Evolutionary conservation across 2,888 invertebrate genomes (phyloP).

Genomic region (Trichogramma evanescens): DNA sequence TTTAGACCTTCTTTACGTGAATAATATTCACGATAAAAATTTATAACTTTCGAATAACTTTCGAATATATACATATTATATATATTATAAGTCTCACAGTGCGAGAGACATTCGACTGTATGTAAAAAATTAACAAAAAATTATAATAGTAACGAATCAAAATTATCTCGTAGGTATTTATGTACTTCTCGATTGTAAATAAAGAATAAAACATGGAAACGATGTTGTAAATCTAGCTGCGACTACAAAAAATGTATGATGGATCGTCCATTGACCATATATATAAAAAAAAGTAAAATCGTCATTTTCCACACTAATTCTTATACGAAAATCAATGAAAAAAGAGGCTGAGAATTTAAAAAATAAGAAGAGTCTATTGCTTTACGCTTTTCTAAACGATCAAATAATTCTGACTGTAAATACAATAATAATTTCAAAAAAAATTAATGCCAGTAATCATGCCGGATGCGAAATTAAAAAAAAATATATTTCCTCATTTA

Average conservation of each 20-base stretch:
- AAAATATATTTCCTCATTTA: slow-evolving; percentile 14
- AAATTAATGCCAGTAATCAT: slow-evolving; percentile 6
- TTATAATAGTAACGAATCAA: slow-evolving; percentile 17
- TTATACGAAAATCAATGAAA: slow-evolving; percentile 3
- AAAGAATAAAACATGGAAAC: slow-evolving; percentile 2
- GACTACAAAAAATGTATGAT: slow-evolving; percentile 8
- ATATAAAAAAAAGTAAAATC: slow-evolving; percentile 1
- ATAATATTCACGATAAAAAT: not conserved
- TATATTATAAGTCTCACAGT: not conserved
- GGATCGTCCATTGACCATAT: not conserved
- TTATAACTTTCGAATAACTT: not conserved
- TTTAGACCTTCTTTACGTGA: not conserved
- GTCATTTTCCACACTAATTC: slow-evolving; percentile 16
- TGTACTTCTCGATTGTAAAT: slow-evolving; percentile 15
- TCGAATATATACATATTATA: slow-evolving; percentile 1
- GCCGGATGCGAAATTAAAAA: slow-evolving; percentile 3
- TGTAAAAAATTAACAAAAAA: slow-evolving; percentile 8
- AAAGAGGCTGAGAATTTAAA: not conserved
- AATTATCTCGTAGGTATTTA: slow-evolving; percentile 13
- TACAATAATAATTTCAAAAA: slow-evolving; percentile 1
- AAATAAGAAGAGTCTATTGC: slow-evolving; percentile 9
- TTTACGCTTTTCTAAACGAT: slow-evolving; percentile 11
- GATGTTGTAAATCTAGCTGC: slow-evolving; percentile 13
- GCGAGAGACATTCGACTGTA: slow-evolving; percentile 5
- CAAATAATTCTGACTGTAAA: slow-evolving; percentile 16